Evolutionary conservation across 1,140 invertebrate species (phyloP), one percentile per base, ranked within the genome.

Genomic region (Contarinia nasturtii): DNA sequence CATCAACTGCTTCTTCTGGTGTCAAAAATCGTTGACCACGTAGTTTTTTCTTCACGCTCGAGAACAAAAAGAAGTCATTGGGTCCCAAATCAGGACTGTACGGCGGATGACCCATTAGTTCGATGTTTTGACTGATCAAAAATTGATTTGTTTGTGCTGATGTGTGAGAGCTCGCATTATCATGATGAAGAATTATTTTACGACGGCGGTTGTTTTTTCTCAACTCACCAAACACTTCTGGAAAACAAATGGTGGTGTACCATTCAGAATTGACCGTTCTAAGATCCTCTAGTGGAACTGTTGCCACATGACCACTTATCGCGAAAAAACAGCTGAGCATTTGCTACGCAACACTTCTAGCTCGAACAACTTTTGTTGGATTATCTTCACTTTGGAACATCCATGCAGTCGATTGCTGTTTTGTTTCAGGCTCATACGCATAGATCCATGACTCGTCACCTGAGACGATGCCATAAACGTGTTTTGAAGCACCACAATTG

Each of bases 21-120:
- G 49, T 49, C 15, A 48, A 53, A 52, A 56, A 56, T 14, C 53
- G 54, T 50, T 57, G 51, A 53, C 49, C 53, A 50, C 50, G 53
- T 47, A 57, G 17, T 52, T 54, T 52, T 44, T 53, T 45, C 48
- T 61, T 64, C 21, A 63, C 47, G 27, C 54, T 53, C 33, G 53
- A 55, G 48, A 67, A 63, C 8, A 59, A 49, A 45, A 60, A 63
- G 51, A 65, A 64, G 53, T 65, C 55, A 45, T 57, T 57, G 0
- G 57, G 60, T 47, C 55, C 52, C 36, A 65, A 46, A 50, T 66
- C 58, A 19, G 63, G 57, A 11, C 55, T 60, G 43, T 63, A 65
- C 0, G 52, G 51, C 12, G 59, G 55, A 43, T 61, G 56, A 11
- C 47, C 49, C 42, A 59, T 19, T 20, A 57, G 46, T 19, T 55